phyloP scores from a whole-genome alignment of 2,888 invertebrate genomes.

The Drosophila recens region DNA sequence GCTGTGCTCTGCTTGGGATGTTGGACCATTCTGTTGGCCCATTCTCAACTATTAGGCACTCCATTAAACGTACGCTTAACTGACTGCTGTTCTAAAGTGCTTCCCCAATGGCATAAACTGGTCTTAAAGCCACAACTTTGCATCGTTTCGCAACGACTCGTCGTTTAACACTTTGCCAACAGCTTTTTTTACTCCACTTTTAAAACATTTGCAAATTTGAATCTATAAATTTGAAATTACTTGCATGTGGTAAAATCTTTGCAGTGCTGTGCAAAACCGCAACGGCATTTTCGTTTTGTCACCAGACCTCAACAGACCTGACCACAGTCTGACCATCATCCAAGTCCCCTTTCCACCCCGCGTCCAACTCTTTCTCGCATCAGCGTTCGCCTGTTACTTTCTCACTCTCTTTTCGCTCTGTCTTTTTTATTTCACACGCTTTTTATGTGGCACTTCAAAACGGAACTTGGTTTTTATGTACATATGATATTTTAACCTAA shows the following conservation, averaged over 20 bases:
- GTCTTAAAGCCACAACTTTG: conserved; percentile 47
- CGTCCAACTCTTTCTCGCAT: not conserved
- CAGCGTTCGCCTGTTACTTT: conserved; percentile 1
- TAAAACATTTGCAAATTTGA: conserved; percentile 54
- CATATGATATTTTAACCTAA: conserved; percentile 27
- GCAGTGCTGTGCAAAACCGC: conserved; percentile 43
- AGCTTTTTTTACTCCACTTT: conserved; percentile 30
- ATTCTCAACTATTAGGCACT: conserved; percentile 44
- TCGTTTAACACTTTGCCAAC: conserved; percentile 42
- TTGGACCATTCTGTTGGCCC: conserved; percentile 24
- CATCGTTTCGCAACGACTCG: conserved; percentile 36
- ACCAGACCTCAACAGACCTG: conserved; percentile 40
- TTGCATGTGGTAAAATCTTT: conserved; percentile 59
- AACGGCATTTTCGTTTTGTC: conserved; percentile 55
- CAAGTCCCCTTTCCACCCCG: not conserved
- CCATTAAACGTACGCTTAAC: conserved; percentile 56
- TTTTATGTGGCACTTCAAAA: conserved; percentile 31
- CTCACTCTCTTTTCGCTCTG: not conserved
- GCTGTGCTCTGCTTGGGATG: conserved; percentile 1
- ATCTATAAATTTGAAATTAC: conserved; percentile 63
- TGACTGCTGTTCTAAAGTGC: conserved; percentile 43
- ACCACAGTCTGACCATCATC: conserved; percentile 49
- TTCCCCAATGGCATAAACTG: conserved; percentile 39
- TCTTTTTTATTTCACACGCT: conserved; percentile 13
- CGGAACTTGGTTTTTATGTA: conserved; percentile 29